Conservation (phyloP, 2,797 vertebrate species). For the Columba guinea region DNA sequence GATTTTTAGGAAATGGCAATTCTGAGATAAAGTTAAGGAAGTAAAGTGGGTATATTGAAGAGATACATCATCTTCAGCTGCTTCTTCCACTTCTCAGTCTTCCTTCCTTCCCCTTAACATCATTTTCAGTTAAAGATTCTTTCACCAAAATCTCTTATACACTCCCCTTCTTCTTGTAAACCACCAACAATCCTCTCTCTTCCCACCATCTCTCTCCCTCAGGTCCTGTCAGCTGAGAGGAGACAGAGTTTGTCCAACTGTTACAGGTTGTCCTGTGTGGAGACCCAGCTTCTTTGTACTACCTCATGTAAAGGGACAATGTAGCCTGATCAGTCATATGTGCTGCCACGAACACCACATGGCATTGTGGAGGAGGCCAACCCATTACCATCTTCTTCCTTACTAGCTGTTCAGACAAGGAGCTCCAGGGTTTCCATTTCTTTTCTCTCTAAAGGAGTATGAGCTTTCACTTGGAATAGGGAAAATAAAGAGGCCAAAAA, state of each 20-base stretch:
- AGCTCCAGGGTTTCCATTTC: background rate
- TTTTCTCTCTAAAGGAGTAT: background rate
- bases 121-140: background rate
- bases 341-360: background rate
- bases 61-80: background rate
- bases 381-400: background rate
- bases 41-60: background rate
- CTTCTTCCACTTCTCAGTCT: background rate
- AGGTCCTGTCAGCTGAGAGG: background rate
- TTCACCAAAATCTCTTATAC: background rate
- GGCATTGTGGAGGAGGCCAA: background rate
- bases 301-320: background rate
- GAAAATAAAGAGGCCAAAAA: background rate
- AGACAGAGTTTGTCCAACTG: background rate
- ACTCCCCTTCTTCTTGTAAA: background rate
- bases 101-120: background rate
- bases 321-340: accelerated
- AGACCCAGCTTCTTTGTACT: background rate
- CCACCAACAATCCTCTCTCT: background rate
- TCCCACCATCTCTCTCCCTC: background rate
- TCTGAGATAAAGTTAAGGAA: background rate
- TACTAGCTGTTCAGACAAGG: background rate
- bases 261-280: background rate
- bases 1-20: background rate
- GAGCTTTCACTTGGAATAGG: background rate